Evolutionary conservation across 64 coral and sea anemone species (phyloP).

Genomic region (Montipora sp.): DNA sequence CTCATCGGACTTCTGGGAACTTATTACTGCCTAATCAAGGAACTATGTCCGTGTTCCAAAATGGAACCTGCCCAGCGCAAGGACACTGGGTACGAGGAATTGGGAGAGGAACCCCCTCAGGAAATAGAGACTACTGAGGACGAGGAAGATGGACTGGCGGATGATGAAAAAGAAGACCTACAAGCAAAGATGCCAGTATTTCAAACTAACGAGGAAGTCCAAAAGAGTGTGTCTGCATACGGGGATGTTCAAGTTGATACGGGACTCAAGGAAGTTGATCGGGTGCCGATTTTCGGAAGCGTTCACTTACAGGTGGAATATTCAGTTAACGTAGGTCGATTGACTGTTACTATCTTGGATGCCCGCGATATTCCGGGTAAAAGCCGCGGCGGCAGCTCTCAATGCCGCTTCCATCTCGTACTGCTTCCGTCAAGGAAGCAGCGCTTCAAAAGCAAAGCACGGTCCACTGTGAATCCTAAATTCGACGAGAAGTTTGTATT

Average conservation of each 20-base stretch:
- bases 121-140: constrained; percentile 19
- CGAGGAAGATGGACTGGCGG: constrained; percentile 33
- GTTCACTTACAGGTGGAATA: constrained; percentile 72
- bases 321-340: constrained; percentile 67
- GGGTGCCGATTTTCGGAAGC: constrained; percentile 49
- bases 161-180: constrained; percentile 38
- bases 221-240: constrained; percentile 66
- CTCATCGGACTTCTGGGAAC: constrained; percentile 77
- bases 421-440: constrained; percentile 74
- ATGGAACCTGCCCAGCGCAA: constrained; percentile 69
- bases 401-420: constrained; percentile 76
- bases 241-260: constrained; percentile 52
- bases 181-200: constrained; percentile 11
- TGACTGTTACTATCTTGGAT: constrained; percentile 77
- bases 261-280: neutral
- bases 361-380: constrained; percentile 74
- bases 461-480: constrained; percentile 61
- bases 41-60: constrained; percentile 83
- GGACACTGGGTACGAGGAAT: constrained; percentile 76
- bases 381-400: constrained; percentile 61
- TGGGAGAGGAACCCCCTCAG: constrained; percentile 21
- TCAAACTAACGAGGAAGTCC: constrained; percentile 23
- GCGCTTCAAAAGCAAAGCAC: constrained; percentile 85
- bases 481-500: constrained; percentile 92
- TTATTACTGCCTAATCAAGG: constrained; percentile 87